A percentile compares a stretch with the other conserved stretches of the same genome.
Conservation (phyloP, 2,113 vertebrate genomes). For the Alectura lathami region DNA sequence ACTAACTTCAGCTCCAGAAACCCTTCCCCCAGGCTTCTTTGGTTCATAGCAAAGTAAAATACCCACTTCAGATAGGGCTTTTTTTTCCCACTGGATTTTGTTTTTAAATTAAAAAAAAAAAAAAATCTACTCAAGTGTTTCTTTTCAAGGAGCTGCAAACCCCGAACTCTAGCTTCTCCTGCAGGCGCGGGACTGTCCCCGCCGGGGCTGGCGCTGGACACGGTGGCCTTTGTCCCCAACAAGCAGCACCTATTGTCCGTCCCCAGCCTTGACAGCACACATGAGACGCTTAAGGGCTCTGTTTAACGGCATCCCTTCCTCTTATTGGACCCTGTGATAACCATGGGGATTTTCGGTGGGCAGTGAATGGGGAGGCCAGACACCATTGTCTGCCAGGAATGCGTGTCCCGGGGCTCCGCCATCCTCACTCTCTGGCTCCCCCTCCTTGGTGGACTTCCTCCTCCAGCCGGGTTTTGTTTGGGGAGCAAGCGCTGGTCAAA, state of each 20-base stretch:
- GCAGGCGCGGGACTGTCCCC: background rate
- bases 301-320: background rate
- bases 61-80: background rate
- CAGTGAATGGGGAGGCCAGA: slow-evolving; percentile 68
- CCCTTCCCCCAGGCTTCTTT: background rate
- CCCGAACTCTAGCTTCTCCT: background rate
- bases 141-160: background rate
- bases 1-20: background rate
- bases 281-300: background rate
- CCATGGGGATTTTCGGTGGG: background rate
- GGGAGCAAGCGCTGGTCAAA: slow-evolving; percentile 86
- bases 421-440: slow-evolving; percentile 55
- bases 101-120: background rate
- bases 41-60: background rate
- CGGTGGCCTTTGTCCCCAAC: background rate
- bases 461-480: slow-evolving; percentile 81
- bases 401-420: slow-evolving; percentile 61
- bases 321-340: slow-evolving; percentile 4
- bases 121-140: background rate
- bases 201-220: background rate
- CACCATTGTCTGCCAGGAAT: slow-evolving; percentile 66
- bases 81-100: background rate
- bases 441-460: slow-evolving; percentile 78
- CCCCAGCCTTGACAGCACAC: background rate
- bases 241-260: background rate